These are phyloP conservation scores for Naja naja DNA, from an alignment of 2,113 vertebrate species.

Conservation along the genomic window DNA sequence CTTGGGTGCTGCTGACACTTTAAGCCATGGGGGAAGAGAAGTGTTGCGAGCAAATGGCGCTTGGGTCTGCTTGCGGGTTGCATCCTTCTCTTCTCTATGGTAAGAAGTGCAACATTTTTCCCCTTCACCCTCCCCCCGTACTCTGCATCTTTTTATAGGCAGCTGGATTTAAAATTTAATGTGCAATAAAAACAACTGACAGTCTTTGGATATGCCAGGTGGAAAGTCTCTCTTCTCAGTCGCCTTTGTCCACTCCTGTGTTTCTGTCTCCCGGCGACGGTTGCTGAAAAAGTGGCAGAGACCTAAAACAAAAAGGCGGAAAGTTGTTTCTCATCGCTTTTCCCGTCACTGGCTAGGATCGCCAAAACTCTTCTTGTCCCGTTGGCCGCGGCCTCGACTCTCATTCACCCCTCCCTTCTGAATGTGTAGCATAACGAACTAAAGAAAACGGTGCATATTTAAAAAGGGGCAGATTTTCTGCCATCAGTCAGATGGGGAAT, in stretches of 20 bases:
- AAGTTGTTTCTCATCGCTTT: background rate
- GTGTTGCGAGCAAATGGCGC: constrained; percentile 20
- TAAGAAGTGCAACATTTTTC: background rate
- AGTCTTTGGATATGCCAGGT: background rate
- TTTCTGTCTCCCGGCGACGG: background rate
- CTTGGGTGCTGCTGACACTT: constrained; percentile 47
- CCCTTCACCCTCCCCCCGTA: accelerated
- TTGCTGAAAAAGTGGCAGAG: background rate
- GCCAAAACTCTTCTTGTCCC: background rate
- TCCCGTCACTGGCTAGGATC: background rate
- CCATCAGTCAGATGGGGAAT: background rate
- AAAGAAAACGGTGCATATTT: too few species aligned
- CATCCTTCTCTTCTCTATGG: constrained; percentile 37
- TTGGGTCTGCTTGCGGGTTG: background rate
- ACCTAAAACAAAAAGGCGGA: too few species aligned
- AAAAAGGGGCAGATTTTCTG: background rate
- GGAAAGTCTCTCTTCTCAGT: background rate
- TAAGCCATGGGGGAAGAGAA: constrained; percentile 35
- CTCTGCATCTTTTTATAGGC: background rate
- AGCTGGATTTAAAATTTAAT: background rate
- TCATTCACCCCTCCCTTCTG: background rate
- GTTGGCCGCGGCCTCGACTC: background rate
- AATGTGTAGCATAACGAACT: too few species aligned
- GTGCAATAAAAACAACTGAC: background rate
- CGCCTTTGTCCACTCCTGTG: background rate